Evolutionary conservation across 2,888 invertebrate species (phyloP), one percentile per base, ranked within the genome.

Genomic region (Elgonia sp.): DNA sequence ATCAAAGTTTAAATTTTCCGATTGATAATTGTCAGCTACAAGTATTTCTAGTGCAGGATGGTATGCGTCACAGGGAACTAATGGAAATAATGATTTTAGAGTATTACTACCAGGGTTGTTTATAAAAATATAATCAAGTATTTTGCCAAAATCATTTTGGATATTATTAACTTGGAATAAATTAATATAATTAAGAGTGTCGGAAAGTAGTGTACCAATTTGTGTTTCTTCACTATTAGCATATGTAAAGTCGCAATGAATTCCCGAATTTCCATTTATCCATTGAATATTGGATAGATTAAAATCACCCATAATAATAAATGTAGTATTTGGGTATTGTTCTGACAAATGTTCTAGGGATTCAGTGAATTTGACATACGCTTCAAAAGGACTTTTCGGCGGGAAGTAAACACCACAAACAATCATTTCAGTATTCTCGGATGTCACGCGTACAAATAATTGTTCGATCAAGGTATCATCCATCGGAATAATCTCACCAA

Each of bases 111-210:
- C 4, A 5, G 16, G 5, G 16, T 50, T 16, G 16, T 16, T 14
- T 14, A 16, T 50, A 14, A 62, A 62, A 29, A 62, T 62, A 29
- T 29, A 37, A 62, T 62, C 60, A 1, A 62, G 14, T 29, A 37
- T 29, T 14, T 62, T 62, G 37, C 37, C 60, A 29, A 6, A 9
- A 29, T 62, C 14, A 20, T 62, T 62, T 12, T 16, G 12, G 8
- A 62, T 62, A 20, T 2, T 29, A 12, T 62, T 62, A 9, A 62
- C 29, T 62, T 62, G 60, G 9, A 12, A 14, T 20, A 62, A 20
- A n/a, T 62, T 62, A 8, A 62, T 20, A 62, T 62, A 62, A 62
- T 62, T 65, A 65, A 65, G 40, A 29, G 14, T 29, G 16, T 50
- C 14, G 16, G 50, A 10, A 14, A 50, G 16, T 14, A 50, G 9